phyloP scores from a whole-genome alignment of 2,113 vertebrate species.

The Brienomyrus longianalis region DNA sequence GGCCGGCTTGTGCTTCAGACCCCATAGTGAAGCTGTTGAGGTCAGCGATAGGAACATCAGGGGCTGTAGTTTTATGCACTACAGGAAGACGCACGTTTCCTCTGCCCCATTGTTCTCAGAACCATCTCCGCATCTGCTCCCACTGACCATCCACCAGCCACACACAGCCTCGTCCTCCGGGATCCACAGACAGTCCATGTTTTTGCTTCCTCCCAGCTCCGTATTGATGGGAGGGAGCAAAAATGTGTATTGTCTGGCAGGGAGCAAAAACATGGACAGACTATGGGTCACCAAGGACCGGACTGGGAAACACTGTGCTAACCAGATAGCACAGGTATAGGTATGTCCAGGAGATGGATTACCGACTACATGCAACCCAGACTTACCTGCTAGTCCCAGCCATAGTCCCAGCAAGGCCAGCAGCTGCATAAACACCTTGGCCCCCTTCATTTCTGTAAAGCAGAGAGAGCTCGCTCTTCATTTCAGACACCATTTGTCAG shows the following conservation, averaged over 20 bases:
- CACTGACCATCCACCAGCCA: too few relatives aligned
- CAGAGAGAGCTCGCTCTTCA: background rate
- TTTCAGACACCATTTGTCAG: background rate
- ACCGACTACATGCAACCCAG: background rate
- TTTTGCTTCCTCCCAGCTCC: background rate
- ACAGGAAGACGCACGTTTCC: constrained; percentile 38
- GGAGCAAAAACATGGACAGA: background rate
- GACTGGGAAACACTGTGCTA: background rate
- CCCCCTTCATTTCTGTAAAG: constrained; percentile 53
- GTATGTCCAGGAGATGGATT: too few relatives aligned
- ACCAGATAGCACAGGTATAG: background rate
- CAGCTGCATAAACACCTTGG: constrained; percentile 38
- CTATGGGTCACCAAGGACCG: background rate
- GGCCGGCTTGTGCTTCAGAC: background rate
- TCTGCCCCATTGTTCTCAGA: constrained; percentile 34
- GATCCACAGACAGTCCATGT: background rate
- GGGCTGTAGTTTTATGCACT: background rate
- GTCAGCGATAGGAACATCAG: background rate
- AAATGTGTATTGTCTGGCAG: background rate
- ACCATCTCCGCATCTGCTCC: background rate
- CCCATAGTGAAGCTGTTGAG: background rate
- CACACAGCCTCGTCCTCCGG: background rate
- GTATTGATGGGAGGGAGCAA: background rate
- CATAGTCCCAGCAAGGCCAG: constrained; percentile 40
- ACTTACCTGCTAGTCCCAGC: constrained; percentile 49